Conservation (phyloP, 2,888 invertebrate species). For the Empis stercorea region DNA sequence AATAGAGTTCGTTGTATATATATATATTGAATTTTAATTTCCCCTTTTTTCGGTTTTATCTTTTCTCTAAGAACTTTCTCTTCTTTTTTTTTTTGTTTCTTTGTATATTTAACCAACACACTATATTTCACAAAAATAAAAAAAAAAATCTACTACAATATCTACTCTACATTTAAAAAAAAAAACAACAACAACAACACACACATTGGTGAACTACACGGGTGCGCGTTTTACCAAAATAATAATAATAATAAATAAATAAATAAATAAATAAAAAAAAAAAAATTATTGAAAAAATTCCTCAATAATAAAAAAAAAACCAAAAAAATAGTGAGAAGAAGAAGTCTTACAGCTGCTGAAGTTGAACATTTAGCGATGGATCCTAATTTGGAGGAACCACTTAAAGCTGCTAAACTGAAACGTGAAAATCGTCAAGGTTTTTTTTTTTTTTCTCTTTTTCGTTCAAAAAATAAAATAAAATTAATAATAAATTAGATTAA, state of each 20-base stretch:
- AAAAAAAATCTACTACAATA: no score
- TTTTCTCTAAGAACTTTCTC: no score
- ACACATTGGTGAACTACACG: no score
- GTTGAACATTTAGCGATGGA: conserved; percentile 45
- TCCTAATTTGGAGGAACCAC: conserved; percentile 48
- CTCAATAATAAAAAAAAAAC: conserved; percentile 74
- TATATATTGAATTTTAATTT: no score
- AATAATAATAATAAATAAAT: no score
- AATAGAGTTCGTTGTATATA: no score
- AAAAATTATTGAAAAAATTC: neutral
- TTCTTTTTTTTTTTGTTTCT: no score
- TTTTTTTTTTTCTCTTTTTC: no score
- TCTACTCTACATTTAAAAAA: neutral
- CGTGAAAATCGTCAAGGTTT: conserved; percentile 52
- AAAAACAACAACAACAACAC: neutral
- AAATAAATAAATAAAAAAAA: neutral
- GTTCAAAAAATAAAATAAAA: conserved; percentile 3
- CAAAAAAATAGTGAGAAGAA: conserved; percentile 39
- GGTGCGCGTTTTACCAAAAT: no score
- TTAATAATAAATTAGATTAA: neutral
- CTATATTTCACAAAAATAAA: no score
- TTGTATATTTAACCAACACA: no score
- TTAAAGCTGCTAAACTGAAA: conserved; percentile 44
- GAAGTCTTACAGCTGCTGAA: conserved; percentile 47
- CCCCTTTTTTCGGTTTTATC: no score